Percentiles rank a stretch among this genome's conserved stretches.
These are phyloP conservation scores for Lutjanus argentimaculatus DNA, from an alignment of 2,797 vertebrate species.

Conservation along the genomic window DNA sequence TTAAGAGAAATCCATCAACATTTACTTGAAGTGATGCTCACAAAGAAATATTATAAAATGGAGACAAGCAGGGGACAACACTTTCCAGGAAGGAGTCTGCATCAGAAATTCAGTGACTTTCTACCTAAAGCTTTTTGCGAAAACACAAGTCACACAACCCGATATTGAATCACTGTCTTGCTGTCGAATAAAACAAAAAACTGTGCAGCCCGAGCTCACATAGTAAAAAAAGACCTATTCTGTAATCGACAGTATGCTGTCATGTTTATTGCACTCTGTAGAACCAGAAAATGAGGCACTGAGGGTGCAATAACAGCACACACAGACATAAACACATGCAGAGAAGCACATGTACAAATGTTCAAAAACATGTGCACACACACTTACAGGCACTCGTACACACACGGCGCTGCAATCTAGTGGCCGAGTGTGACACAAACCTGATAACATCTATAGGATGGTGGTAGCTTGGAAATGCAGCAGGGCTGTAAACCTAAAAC, in stretches of 20 bases:
- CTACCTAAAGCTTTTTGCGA: neutral
- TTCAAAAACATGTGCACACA: conserved; percentile 13
- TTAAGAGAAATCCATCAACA: neutral
- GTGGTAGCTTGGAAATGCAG: conserved; percentile 54
- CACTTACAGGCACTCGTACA: neutral
- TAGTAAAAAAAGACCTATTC: neutral
- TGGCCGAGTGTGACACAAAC: conserved; percentile 62
- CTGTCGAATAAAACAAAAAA: neutral
- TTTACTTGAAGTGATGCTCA: neutral
- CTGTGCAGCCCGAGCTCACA: neutral
- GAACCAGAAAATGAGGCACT: conserved; percentile 33
- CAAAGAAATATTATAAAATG: neutral
- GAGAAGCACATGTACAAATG: conserved; percentile 14
- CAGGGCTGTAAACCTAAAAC: conserved; percentile 64
- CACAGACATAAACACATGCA: conserved; percentile 22
- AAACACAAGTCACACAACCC: neutral
- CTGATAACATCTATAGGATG: conserved; percentile 74
- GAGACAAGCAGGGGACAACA: neutral
- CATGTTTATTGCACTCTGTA: conserved; percentile 37
- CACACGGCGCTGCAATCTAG: conserved; percentile 53
- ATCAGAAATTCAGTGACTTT: conserved; percentile 7
- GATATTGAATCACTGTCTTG: neutral
- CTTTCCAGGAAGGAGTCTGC: neutral
- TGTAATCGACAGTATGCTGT: conserved; percentile 23
- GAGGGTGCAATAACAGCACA: conserved; percentile 17